Base-by-base conservation (phyloP, 92 coral and sea anemone genomes). In the Zoanthus gigantus region DNA sequence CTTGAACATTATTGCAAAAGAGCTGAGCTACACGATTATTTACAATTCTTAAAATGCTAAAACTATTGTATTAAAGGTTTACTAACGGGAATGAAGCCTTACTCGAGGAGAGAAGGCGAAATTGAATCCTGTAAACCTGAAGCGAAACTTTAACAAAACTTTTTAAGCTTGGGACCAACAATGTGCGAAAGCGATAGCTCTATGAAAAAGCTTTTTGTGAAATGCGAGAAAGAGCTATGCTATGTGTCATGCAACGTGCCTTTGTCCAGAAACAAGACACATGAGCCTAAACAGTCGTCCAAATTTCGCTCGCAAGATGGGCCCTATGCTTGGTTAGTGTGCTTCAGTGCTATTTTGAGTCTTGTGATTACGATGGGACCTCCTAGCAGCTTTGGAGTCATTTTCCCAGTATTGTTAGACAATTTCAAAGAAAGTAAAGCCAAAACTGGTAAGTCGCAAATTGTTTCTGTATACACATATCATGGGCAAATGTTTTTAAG, bases 221-320 rank as follows among this genome's bases (percentile, higher is more conserved):
- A 81, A 45, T 81, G 65, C 28, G 85, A 81, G 47, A 65, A 48
- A 37, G 85, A 81, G 14, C 63, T 46, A 0, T 69, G 74, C 13
- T 81, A 81, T 47, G 85, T 81, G 34, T 81, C 85, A 11, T 81
- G 85, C 85, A 81, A 29, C 13, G 45, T 81, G 58, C 85, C 75
- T 14, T 71, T 65, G 54, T 45, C 84, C 72, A 17, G 71, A 32
- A 61, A 65, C 54, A 42, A 3, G 57, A n/a, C 46, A 66, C 7
- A 44, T 16, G 75, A 66, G 18, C 13, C 76, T 46, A 28, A 16
- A 63, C 46, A 47, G 47, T 47, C 17, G 17, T 18, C 45, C 15
- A 23, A 56, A 81, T 6, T 81, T 13, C 85, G 74, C 63, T 81
- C 74, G 60, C 85, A 66, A 23, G 85, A 81, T n/a, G 66, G 75